phyloP scores from a whole-genome alignment of 2,888 invertebrate species.

The Cryptocephalus moraei region DNA sequence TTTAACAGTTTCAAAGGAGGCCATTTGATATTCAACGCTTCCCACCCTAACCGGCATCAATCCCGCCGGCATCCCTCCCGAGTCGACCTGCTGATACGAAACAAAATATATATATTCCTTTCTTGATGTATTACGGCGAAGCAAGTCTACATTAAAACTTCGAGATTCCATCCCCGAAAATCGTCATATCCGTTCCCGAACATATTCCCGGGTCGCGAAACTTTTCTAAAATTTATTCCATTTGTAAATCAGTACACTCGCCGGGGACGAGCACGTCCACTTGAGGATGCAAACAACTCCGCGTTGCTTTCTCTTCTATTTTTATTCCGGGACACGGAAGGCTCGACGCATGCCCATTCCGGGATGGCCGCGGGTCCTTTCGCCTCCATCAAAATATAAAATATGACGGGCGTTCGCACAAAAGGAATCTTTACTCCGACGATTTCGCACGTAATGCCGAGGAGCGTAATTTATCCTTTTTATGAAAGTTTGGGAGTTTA shows the following conservation, averaged over 20 bases:
- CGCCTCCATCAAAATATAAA: not conserved
- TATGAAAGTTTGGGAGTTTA: too few relatives aligned
- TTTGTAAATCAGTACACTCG: not conserved
- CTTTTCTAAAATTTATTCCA: not conserved
- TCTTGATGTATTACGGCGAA: too few relatives aligned
- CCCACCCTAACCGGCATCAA: too few relatives aligned
- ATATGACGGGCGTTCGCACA: not conserved
- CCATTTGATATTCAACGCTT: too few relatives aligned
- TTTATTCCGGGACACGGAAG: not conserved
- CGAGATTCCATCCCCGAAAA: too few relatives aligned
- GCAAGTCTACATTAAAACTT: too few relatives aligned
- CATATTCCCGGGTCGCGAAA: not conserved
- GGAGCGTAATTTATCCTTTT: not conserved
- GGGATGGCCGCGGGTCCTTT: not conserved
- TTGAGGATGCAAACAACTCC: not conserved
- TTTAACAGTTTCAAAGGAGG: too few relatives aligned
- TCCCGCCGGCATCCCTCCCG: too few relatives aligned
- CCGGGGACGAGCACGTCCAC: not conserved
- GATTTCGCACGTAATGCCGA: not conserved
- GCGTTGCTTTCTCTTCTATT: not conserved
- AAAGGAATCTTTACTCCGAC: not conserved
- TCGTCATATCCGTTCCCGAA: too few relatives aligned
- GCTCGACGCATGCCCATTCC: not conserved
- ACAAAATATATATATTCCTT: too few relatives aligned
- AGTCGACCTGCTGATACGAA: too few relatives aligned